Evolutionary conservation across 2,113 vertebrate genomes (phyloP), one percentile per base, ranked within the genome.

Genomic region (Ifrita kowaldi): DNA sequence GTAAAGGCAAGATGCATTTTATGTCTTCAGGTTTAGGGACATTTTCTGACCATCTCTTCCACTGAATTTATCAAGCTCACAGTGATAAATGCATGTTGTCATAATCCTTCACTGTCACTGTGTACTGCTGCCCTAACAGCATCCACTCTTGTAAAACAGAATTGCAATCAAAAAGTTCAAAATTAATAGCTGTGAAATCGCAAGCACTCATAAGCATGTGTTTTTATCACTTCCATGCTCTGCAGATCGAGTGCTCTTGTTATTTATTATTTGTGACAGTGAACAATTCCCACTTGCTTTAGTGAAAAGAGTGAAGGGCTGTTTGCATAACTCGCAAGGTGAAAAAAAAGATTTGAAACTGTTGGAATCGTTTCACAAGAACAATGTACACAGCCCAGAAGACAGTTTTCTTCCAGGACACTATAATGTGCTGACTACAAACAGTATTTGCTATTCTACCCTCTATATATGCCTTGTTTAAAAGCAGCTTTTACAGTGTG

Each of bases 231-330:
- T 95, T 96, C 75, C 56, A 95, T 74, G 95, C 85, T 93, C 67
- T 57, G 49, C 79, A 94, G 86, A 73, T 68, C 13, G 6, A 67
- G 33, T 90, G 78, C 78, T 90, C 96, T 95, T 92, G 87, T 62
- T 97, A 97, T 97, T 97, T 98, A 89, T 96, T 97, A 95, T 93
- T 95, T 85, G 90, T 93, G 95, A 98, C 92, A 94, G 79, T 81
- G 95, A 97, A 97, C 92, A 97, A 97, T 97, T 98, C 96, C 97
- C 95, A 95, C 27, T 97, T 97, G 96, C 90, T 75, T 93, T 68
- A 52, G 35, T 84, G 84, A 93, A 97, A 91, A 89, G 95, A 70
- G 44, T 67, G 91, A 97, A 97, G 93, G 95, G 92, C 94, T 97
- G 93, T 96, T 97, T 97, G 95, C 93, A 56, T 97, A 97, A 95